Evolutionary conservation across 2,797 vertebrate genomes (phyloP), one percentile per base, ranked within the genome.

Genomic region (Amblyopsis hoosieri): DNA sequence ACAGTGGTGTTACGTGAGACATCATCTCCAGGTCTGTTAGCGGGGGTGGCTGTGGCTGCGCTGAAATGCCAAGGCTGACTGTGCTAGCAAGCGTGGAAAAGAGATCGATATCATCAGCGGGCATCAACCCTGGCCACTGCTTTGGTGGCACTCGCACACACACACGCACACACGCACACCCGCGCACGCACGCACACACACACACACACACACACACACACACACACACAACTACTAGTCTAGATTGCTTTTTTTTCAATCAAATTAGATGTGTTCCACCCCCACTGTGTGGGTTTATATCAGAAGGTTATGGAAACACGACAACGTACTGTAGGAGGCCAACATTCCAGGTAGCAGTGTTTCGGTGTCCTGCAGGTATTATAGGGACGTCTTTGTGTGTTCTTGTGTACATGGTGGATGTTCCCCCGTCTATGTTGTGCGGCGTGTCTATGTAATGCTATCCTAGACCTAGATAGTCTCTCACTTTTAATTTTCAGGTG

Each of bases 41-140:
- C 61, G 33, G 65, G 61, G 69, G 76, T 79, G 84, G 77, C 76
- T 80, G 53, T 83, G 75, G 19, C 71, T 76, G 17, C 45, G 29
- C 54, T 69, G 66, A 90, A 89, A 90, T 87, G 83, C 79, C 86
- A 87, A 88, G 84, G 81, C 71, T 75, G 59, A 57, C 2, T 19
- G 54, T 3, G 10, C 8, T 59, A 54, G 62, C 50, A 10, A 4
- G 56, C n/a, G 54, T 8, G 62, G 71, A 80, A 79, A 81, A 76
- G 13, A 83, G 72, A 85, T 76, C 57, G 73, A 83, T 74, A 71
- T 58, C 55, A 64, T 67, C 78, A 52, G 60, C 67, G 51, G 42
- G 52, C 54, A 17, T 58, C 50, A 23, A 68, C 70, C 66, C 53
- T 78, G 57, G 46, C 54, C 66, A 62, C 79, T 76, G 72, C 71